These are phyloP conservation scores for Oxytorus armatus DNA, from an alignment of 2,888 invertebrate genomes.

Conservation along the genomic window DNA sequence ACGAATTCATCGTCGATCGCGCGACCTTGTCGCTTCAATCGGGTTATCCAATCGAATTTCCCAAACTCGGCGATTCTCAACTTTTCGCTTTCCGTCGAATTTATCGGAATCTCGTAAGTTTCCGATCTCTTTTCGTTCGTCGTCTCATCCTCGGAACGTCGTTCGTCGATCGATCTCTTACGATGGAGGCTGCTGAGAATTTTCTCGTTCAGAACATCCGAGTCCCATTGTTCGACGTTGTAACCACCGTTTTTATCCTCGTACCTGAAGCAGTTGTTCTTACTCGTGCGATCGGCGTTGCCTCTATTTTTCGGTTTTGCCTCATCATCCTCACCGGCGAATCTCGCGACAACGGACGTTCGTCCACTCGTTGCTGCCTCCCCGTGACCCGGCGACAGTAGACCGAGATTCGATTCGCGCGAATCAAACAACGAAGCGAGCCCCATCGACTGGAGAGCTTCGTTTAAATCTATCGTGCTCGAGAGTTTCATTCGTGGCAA, in stretches of 20 bases:
- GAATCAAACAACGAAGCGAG: constrained; percentile 88
- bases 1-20: constrained; percentile 76
- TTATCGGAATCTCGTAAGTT: constrained; percentile 3
- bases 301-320: constrained; percentile 13
- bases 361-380: constrained; percentile 37
- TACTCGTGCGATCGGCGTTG: background rate
- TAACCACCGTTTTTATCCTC: constrained; percentile 73
- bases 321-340: constrained; percentile 53
- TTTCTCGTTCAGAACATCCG: constrained; percentile 74
- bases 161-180: constrained; percentile 30
- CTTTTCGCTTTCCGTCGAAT: constrained; percentile 30
- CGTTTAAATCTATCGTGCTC: constrained; percentile 86
- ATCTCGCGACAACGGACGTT: constrained; percentile 70
- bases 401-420: constrained; percentile 88
- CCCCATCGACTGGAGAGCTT: constrained; percentile 87
- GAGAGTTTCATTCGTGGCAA: constrained; percentile 91
- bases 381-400: constrained; percentile 86
- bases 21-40: constrained; percentile 75
- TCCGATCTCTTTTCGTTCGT: too few species aligned
- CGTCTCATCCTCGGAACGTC: constrained; percentile 6
- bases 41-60: constrained; percentile 35
- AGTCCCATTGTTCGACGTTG: constrained; percentile 77
- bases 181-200: constrained; percentile 51
- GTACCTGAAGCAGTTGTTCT: constrained; percentile 74
- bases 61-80: constrained; percentile 45